Evolutionary conservation across 2,888 invertebrate species (phyloP).

Genomic region (Seira ritae): DNA sequence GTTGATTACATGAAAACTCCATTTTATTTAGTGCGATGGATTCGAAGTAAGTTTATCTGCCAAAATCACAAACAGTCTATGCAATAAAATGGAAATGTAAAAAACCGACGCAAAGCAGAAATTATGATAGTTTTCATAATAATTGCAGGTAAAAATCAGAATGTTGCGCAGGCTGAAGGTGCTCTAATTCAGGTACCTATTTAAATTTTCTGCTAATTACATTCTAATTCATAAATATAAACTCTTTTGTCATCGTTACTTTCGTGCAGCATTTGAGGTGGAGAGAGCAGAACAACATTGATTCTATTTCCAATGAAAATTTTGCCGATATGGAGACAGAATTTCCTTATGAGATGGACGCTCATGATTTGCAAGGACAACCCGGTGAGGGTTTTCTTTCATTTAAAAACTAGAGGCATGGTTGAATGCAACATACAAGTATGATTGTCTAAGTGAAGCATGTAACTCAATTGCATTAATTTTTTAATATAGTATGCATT

Average conservation of each 20-base stretch:
- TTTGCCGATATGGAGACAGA: conserved; percentile 35
- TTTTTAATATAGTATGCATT: conserved; percentile 29
- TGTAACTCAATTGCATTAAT: background rate
- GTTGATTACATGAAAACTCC: conserved; percentile 42
- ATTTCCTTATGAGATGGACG: conserved; percentile 43
- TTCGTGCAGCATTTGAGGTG: conserved; percentile 39
- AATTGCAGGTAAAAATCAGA: conserved; percentile 23
- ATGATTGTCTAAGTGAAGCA: too few species aligned
- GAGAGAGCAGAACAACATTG: background rate
- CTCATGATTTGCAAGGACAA: conserved; percentile 25
- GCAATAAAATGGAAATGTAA: too few species aligned
- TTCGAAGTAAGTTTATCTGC: conserved; percentile 27
- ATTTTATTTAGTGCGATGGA: conserved; percentile 49
- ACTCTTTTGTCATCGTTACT: background rate
- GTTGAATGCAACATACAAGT: too few species aligned
- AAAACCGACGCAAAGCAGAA: too few species aligned
- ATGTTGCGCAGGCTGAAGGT: conserved; percentile 38
- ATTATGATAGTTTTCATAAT: background rate
- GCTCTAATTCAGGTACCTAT: conserved; percentile 27
- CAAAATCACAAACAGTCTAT: background rate
- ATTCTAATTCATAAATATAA: background rate
- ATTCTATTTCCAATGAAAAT: background rate
- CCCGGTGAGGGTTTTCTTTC: conserved; percentile 14
- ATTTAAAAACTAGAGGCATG: too few species aligned
- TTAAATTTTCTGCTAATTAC: background rate